A percentile compares a stretch with the other conserved stretches of the same genome.
phyloP scores from a whole-genome alignment of 2,888 invertebrate species.

The Minunthozetes semirufus region DNA sequence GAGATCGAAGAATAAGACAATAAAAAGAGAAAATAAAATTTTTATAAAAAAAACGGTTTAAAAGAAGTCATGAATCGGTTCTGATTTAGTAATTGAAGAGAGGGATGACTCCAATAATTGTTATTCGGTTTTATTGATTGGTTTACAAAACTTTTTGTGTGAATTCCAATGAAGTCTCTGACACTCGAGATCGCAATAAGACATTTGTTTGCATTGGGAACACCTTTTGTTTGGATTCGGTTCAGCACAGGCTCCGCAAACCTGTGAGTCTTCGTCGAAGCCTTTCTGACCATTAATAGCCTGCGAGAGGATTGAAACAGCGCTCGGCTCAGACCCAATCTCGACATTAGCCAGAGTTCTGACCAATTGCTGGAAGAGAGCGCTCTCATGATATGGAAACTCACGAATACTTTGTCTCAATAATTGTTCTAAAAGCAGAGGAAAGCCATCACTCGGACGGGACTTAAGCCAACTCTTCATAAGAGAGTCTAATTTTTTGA shows the following conservation, averaged over 20 bases:
- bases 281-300: constrained; percentile 80
- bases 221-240: constrained; percentile 87
- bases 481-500: constrained; percentile 54
- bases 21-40: too few relatives aligned
- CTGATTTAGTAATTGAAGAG: too few relatives aligned
- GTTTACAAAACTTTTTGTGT: constrained; percentile 48
- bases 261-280: constrained; percentile 34
- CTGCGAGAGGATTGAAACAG: constrained; percentile 63
- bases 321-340: constrained; percentile 65
- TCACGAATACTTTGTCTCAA: constrained; percentile 77
- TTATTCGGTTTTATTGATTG: neutral
- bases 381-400: constrained; percentile 83
- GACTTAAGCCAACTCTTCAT: constrained; percentile 65
- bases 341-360: constrained; percentile 49
- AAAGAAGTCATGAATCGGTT: too few relatives aligned
- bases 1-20: too few relatives aligned
- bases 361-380: constrained; percentile 69
- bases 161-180: constrained; percentile 68
- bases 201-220: constrained; percentile 83
- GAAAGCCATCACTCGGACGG: constrained; percentile 54
- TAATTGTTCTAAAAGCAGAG: constrained; percentile 59
- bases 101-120: too few relatives aligned
- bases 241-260: constrained; percentile 73
- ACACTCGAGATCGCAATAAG: constrained; percentile 89
- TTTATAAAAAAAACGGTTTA: too few relatives aligned